Percentiles rank a stretch among this genome's conserved stretches.
phyloP scores from a whole-genome alignment of 2,113 vertebrate species.

The Butastur rufipennis region DNA sequence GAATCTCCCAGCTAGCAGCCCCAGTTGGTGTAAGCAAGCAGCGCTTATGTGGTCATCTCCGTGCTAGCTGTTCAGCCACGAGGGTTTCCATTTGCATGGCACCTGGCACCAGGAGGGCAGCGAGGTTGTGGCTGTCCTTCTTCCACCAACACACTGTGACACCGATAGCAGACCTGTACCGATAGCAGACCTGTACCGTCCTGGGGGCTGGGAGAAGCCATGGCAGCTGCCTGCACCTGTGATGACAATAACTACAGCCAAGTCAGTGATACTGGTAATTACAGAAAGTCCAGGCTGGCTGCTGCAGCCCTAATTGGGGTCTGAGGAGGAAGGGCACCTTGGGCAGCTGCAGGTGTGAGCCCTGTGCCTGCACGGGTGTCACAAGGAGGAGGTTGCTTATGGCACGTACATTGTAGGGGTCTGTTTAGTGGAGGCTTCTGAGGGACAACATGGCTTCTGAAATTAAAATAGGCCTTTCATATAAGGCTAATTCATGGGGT shows the following conservation, averaged over 20 bases:
- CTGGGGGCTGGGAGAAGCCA: not conserved
- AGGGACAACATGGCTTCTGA: not conserved
- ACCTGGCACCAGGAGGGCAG: not conserved
- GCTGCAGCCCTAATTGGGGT: not conserved
- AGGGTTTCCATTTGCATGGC: not conserved
- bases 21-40: not conserved
- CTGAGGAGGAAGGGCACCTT: not conserved
- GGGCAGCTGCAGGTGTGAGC: not conserved
- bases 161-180: not conserved
- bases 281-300: not conserved
- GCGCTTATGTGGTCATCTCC: fast-evolving
- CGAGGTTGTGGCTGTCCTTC: fast-evolving
- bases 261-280: not conserved
- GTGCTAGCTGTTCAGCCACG: fast-evolving
- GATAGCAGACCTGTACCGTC: not conserved
- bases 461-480: not conserved
- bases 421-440: not conserved
- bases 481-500: not conserved
- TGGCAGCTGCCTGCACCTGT: not conserved
- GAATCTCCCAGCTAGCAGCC: not conserved
- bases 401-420: not conserved
- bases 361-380: not conserved
- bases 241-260: not conserved
- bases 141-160: not conserved
- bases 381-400: not conserved